A percentile compares a stretch with the other conserved stretches of the same genome.
Conservation (phyloP, 2,113 vertebrate genomes). For the Trematocara marginatum region DNA sequence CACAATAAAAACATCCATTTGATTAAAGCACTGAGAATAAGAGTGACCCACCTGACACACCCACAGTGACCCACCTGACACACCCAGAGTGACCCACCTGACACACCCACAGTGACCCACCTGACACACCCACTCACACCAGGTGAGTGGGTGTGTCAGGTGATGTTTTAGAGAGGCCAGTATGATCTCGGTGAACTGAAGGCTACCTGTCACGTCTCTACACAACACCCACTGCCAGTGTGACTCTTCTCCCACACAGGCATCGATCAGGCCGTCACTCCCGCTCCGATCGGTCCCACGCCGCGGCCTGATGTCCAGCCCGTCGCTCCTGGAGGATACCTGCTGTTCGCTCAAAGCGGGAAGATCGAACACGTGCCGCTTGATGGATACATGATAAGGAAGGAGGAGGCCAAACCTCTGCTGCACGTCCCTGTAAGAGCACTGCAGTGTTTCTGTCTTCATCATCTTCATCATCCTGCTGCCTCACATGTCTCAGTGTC, state of each 20-base stretch:
- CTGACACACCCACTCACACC: too few relatives aligned
- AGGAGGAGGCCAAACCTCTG: slow-evolving; percentile 76
- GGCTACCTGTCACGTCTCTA: neutral
- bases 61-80: too few relatives aligned
- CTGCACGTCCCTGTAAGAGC: slow-evolving; percentile 84
- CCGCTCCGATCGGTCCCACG: slow-evolving; percentile 73
- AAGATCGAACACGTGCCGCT: slow-evolving; percentile 87
- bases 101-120: neutral
- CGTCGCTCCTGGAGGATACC: slow-evolving; percentile 76
- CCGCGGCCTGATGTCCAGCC: slow-evolving; percentile 79
- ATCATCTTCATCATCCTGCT: neutral
- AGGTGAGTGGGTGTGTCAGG: neutral
- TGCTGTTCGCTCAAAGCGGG: slow-evolving; percentile 89
- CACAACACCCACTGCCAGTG: neutral
- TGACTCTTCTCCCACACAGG: slow-evolving; percentile 22
- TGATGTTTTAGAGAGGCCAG: neutral
- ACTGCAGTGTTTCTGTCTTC: neutral
- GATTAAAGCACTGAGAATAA: too few relatives aligned
- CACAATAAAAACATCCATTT: too few relatives aligned
- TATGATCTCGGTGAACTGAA: neutral
- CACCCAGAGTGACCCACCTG: too few relatives aligned
- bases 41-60: too few relatives aligned
- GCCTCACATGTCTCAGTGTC: neutral
- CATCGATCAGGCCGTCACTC: slow-evolving; percentile 71
- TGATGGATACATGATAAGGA: slow-evolving; percentile 78